phyloP scores from a whole-genome alignment of 2,888 invertebrate genomes.

The Microdon myrmicae region DNA sequence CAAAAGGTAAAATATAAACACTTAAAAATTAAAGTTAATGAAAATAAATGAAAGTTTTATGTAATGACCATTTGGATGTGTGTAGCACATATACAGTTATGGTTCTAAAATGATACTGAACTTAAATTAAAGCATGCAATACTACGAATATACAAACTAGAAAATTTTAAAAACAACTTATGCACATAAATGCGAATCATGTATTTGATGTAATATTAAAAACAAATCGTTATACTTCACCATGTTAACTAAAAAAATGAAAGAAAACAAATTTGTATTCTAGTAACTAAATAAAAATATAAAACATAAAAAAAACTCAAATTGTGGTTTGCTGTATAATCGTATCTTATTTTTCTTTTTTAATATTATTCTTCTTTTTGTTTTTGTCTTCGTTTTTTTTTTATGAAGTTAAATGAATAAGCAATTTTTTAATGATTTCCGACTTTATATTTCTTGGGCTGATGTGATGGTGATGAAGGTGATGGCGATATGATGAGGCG shows the following conservation, averaged over 20 bases:
- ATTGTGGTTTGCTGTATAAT: too few species aligned
- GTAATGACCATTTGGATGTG: constrained; percentile 32
- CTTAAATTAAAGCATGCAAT: constrained; percentile 21
- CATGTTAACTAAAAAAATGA: constrained; percentile 21
- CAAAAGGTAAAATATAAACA: constrained; percentile 6
- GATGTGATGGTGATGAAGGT: constrained; percentile 28
- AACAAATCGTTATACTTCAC: constrained; percentile 11
- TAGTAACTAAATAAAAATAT: constrained; percentile 36
- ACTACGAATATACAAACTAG: background rate
- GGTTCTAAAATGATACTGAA: constrained; percentile 5
- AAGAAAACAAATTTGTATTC: constrained; percentile 41
- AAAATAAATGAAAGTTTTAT: constrained; percentile 1
- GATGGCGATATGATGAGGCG: constrained; percentile 43
- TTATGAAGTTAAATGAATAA: constrained; percentile 45
- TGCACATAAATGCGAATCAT: constrained; percentile 2
- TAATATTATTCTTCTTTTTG: constrained; percentile 49
- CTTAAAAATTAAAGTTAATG: constrained; percentile 14
- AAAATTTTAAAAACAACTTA: constrained; percentile 4
- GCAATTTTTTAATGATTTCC: constrained; percentile 17
- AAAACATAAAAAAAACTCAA: constrained; percentile 40
- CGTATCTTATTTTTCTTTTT: too few species aligned
- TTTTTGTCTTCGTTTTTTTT: constrained; percentile 19
- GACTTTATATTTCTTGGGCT: constrained; percentile 21
- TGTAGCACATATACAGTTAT: constrained; percentile 33
- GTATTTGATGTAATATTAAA: constrained; percentile 12